Conservation (phyloP, 2,888 invertebrate genomes). For the Malthinus flaveolus region DNA sequence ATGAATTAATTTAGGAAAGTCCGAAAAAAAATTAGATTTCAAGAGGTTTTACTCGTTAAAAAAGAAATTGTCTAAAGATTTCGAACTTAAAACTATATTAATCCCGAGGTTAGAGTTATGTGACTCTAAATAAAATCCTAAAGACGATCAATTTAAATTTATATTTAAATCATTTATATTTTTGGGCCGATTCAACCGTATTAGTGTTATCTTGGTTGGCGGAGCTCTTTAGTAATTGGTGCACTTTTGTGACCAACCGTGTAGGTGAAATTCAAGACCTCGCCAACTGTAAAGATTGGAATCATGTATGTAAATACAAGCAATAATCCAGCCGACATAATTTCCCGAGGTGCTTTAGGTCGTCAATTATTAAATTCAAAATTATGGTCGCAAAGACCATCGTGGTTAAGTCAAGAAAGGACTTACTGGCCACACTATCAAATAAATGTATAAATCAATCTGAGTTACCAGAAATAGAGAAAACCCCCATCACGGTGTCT, state of each 20-base stretch:
- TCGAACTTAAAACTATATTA: slow-evolving; percentile 31
- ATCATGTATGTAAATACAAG: slow-evolving; percentile 34
- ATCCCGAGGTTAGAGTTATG: slow-evolving; percentile 41
- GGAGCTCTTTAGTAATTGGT: not conserved
- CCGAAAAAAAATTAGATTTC: too few relatives aligned
- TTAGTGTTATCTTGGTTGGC: slow-evolving; percentile 31
- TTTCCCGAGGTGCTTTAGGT: slow-evolving; percentile 33
- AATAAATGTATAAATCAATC: too few relatives aligned
- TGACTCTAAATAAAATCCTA: slow-evolving; percentile 31
- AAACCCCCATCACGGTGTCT: too few relatives aligned
- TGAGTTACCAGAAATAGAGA: too few relatives aligned
- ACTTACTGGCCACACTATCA: too few relatives aligned
- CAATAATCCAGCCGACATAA: slow-evolving; percentile 39
- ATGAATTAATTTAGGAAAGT: too few relatives aligned
- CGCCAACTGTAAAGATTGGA: slow-evolving; percentile 25
- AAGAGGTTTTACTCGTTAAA: too few relatives aligned
- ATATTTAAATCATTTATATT: slow-evolving; percentile 12
- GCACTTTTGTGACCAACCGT: not conserved
- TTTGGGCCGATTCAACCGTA: slow-evolving; percentile 41
- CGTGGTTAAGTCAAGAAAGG: too few relatives aligned
- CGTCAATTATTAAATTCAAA: not conserved
- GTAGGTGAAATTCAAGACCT: not conserved
- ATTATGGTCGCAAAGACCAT: not conserved
- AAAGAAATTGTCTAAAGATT: too few relatives aligned
- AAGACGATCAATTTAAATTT: slow-evolving; percentile 9